phyloP scores from a whole-genome alignment of 2,888 invertebrate genomes.

The Dorcus parallelipipedus region DNA sequence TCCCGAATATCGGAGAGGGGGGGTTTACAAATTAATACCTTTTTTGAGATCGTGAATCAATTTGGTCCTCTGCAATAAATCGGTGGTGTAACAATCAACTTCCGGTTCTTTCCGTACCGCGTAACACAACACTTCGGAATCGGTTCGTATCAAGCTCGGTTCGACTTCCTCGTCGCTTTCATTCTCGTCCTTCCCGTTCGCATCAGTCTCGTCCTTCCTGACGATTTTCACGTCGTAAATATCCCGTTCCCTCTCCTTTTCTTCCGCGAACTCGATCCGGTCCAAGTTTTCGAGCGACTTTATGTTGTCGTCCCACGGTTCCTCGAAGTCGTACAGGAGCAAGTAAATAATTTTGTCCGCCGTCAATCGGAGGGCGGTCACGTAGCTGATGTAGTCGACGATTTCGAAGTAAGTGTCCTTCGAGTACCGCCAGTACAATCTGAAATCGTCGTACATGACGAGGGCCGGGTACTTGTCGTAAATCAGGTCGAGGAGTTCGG shows the following conservation, averaged over 20 bases:
- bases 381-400: constrained; percentile 29
- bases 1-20: not conserved
- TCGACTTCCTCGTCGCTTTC: not conserved
- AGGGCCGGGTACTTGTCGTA: constrained; percentile 27
- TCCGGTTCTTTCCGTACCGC: constrained; percentile 7
- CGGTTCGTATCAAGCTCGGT: not conserved
- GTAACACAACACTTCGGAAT: constrained; percentile 7
- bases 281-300: not conserved
- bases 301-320: constrained; percentile 27
- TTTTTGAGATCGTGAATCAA: constrained; percentile 8
- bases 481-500: constrained; percentile 24
- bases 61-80: constrained; percentile 1
- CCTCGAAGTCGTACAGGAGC: constrained; percentile 21
- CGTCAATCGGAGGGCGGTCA: constrained; percentile 27
- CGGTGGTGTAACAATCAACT: constrained; percentile 2
- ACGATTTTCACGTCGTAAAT: constrained; percentile 32
- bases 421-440: constrained; percentile 33
- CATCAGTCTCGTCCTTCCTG: not conserved
- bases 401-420: constrained; percentile 28
- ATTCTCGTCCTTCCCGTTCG: not conserved
- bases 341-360: constrained; percentile 23
- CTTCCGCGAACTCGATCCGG: not conserved
- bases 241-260: constrained; percentile 25
- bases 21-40: not conserved
- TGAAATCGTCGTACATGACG: constrained; percentile 17